Evolutionary conservation across 2,113 vertebrate genomes (phyloP).

Genomic region (Cyprinodon tularosa): DNA sequence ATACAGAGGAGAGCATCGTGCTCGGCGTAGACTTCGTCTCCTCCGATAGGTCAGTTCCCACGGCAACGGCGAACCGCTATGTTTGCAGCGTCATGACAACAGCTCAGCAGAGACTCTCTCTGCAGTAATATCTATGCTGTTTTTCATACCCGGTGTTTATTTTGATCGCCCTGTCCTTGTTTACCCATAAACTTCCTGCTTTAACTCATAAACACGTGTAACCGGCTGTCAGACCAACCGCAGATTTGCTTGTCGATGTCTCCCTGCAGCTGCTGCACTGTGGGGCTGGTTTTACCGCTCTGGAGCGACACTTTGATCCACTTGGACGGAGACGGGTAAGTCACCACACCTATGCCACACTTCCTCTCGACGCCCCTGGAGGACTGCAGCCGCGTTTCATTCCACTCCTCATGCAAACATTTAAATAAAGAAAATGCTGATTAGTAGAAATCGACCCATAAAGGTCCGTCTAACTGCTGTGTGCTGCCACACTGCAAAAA

Average conservation of each 20-base stretch:
- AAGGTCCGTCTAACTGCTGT: too few relatives aligned
- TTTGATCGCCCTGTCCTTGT: not conserved
- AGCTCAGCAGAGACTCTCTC: not conserved
- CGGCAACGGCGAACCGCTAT: not conserved
- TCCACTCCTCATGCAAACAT: too few relatives aligned
- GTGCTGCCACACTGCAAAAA: too few relatives aligned
- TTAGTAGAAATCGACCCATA: too few relatives aligned
- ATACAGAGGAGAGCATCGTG: conserved; percentile 97
- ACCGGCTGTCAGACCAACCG: not conserved
- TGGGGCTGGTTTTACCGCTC: conserved; percentile 95
- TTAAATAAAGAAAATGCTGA: too few relatives aligned
- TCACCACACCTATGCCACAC: conserved; percentile 20
- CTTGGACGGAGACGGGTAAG: conserved; percentile 98
- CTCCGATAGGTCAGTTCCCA: conserved; percentile 86
- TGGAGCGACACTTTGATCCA: conserved; percentile 98
- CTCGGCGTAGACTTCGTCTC: conserved; percentile 95
- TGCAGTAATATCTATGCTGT: not conserved
- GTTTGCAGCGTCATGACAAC: not conserved
- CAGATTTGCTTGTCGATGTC: conserved; percentile 36
- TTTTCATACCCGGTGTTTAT: not conserved
- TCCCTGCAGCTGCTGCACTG: conserved; percentile 85
- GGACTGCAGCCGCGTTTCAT: too few relatives aligned
- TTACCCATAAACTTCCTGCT: not conserved
- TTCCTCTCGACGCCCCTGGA: conserved; percentile 26
- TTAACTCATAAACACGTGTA: not conserved